Base-by-base conservation (phyloP, 2,888 invertebrate genomes). In the Nomada fucata region DNA sequence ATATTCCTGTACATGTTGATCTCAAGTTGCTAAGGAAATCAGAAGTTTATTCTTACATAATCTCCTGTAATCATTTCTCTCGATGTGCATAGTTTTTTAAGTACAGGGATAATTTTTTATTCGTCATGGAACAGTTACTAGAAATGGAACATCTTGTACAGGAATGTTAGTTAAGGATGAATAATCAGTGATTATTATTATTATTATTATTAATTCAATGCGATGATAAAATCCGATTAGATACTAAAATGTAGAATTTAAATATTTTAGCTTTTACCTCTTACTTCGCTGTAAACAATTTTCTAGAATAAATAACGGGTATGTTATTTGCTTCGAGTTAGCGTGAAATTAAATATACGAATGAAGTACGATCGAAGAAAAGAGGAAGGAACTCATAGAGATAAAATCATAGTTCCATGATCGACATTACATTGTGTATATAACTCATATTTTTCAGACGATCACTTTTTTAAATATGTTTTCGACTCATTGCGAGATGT, bases 1-100 rank as follows among this genome's bases (percentile, higher is more conserved):
- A 84, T 84, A 84, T 88, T 87, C 80, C 88, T 88, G 88, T 88
- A 86, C 86, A 85, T 76, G 82, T 47, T 87, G 86, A 82, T 84
- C 85, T 84, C 80, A 79, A 77, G 68, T 50, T 76, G 70, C 44
- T 60, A 71, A 55, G 29, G 18, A 73, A 74, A 76, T 64, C 61
- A 57, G 63, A 64, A 61, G 74, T 68, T 80, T 74, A 82, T 82
- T 84, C 82, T 84, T 82, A 76, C 75, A 67, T 60, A 71, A 79
- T 85, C 86, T 85, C 83, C 86, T 53, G 65, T 76, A 78, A 77
- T 78, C 68, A 81, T 86, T 84, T 86, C 67, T 85, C 71, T 84
- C 55, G 52, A 63, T 73, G 63, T 64, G 57, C 23, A 20, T 61
- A 55, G 57, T 60, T 71, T 75, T 79, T 57, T 61, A 68, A 47